Percentiles rank a stretch among this genome's conserved stretches.
Conservation (phyloP, 2,113 vertebrate species). For the Opisthocomus hoazin region DNA sequence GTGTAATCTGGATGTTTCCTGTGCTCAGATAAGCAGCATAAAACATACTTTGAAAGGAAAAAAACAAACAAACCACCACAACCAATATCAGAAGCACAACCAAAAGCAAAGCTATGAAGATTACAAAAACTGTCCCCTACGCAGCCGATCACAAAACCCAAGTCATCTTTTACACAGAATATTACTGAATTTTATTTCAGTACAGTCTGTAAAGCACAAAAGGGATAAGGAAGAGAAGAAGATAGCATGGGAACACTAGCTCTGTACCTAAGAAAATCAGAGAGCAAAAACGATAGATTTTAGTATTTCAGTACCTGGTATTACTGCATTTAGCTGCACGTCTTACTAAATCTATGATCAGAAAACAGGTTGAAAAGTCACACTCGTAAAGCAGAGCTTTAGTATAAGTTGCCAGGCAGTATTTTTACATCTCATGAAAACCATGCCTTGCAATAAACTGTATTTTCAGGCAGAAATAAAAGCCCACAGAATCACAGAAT, state of each 20-base stretch:
- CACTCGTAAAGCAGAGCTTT: neutral
- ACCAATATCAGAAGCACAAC: neutral
- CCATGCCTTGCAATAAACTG: neutral
- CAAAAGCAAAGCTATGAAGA: neutral
- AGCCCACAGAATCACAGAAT: neutral
- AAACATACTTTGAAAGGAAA: neutral
- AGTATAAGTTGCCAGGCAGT: neutral
- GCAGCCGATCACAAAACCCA: neutral
- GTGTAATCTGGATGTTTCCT: neutral
- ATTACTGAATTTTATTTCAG: neutral
- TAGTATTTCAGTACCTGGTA: neutral
- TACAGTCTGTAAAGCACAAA: neutral
- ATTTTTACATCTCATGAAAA: neutral
- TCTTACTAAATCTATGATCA: neutral
- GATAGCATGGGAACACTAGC: neutral
- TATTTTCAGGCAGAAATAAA: neutral
- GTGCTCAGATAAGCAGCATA: neutral
- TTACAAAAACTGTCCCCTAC: neutral
- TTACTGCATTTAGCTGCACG: neutral
- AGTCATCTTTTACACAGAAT: neutral
- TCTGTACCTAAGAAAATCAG: neutral
- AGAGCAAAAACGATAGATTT: neutral
- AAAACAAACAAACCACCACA: neutral
- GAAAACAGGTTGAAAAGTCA: neutral
- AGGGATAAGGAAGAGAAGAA: neutral